These are phyloP conservation scores for Podilymbus podiceps DNA, from an alignment of 2,113 vertebrate genomes.

Conservation along the genomic window DNA sequence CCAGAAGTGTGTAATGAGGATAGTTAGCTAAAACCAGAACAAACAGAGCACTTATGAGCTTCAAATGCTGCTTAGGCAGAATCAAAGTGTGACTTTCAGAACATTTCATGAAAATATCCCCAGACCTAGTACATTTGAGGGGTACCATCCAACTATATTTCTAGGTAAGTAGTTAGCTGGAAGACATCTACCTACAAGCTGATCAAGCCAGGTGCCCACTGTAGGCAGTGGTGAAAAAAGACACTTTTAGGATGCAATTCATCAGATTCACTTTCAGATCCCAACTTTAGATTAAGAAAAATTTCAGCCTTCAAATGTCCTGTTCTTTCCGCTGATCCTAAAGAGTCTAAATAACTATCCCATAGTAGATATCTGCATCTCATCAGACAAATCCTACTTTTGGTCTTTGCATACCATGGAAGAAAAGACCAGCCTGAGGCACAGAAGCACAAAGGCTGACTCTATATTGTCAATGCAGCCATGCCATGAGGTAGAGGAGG, in stretches of 20 bases:
- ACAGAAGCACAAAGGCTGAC: background rate
- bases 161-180: background rate
- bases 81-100: background rate
- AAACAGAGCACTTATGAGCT: background rate
- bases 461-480: background rate
- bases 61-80: background rate
- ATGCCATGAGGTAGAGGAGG: background rate
- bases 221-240: background rate
- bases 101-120: background rate
- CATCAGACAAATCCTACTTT: background rate
- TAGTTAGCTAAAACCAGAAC: background rate
- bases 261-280: background rate
- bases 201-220: background rate
- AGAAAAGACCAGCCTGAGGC: background rate
- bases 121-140: background rate
- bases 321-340: background rate
- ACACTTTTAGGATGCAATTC: background rate
- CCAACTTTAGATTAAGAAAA: background rate
- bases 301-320: background rate
- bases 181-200: background rate
- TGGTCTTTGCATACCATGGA: fast-evolving
- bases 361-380: background rate
- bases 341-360: background rate
- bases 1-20: background rate
- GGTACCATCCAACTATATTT: background rate